Base-by-base conservation (phyloP, 2,888 invertebrate species). In the Melanchra persicariae region DNA sequence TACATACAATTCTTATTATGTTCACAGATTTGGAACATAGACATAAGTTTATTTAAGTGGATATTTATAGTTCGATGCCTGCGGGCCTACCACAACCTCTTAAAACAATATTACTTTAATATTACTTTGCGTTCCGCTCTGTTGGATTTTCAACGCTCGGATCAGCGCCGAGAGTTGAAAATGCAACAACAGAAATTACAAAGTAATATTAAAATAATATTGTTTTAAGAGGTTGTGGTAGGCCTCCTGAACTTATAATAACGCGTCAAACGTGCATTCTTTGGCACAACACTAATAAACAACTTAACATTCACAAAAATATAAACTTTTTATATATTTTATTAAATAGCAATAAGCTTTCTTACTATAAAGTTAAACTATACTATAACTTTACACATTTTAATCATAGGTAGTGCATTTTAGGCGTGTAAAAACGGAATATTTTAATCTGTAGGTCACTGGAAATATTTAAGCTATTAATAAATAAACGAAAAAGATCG, bases 201-300 rank as follows among this genome's bases (percentile, higher is more conserved):
- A n/a, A n/a, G n/a, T n/a, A n/a, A n/a, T n/a, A n/a, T n/a, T n/a
- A n/a, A n/a, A n/a, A n/a, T n/a, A n/a, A n/a, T n/a, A n/a, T n/a
- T n/a, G n/a, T n/a, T n/a, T n/a, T n/a, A n/a, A n/a, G n/a, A n/a
- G n/a, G n/a, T n/a, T n/a, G n/a, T n/a, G n/a, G n/a, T n/a, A n/a
- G n/a, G n/a, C n/a, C n/a, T n/a, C n/a, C 65, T 75, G 63, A 82
- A 80, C 75, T 74, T 65, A 73, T 70, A 63, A 58, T 45, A 65
- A 63, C 52, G 65, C 72, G 37, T 52, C 68, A 59, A 58, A 74
- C 67, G 85, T 87, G 86, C 87, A 69, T 77, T 87, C 83, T 90
- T 90, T 90, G 90, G 90, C 90, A 90, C 89, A 84, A 83, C 70
- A 82, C 74, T 82, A 83, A 81, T 69, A 79, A 84, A 82, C 78